Evolutionary conservation across 2,888 invertebrate species (phyloP), one percentile per base, ranked within the genome.

Genomic region (Pollenia angustigena): DNA sequence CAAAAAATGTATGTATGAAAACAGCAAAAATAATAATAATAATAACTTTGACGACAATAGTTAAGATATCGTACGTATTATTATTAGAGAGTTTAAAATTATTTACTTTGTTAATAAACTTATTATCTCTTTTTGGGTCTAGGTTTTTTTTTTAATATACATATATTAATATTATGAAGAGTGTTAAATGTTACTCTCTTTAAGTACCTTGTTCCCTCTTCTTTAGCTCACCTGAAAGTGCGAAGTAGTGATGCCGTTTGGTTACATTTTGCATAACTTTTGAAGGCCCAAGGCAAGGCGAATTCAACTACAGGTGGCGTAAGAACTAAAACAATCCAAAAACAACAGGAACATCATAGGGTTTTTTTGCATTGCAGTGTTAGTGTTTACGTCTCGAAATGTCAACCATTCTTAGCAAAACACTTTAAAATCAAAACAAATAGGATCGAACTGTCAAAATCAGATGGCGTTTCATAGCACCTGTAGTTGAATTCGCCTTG

Each of bases 31-130:
- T 42, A 66, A 9, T 50, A 62, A 71, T 71, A 46, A 46, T 76
- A 76, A 54, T 64, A 32, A 76, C 66, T 54, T 76, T 76, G 16
- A 54, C 54, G 76, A 64, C 76, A 76, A n/a, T 42, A 54, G 18
- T 23, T 56, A 64, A 18, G 23, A 14, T 66, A 42, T 18, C 48
- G 75, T 62, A 48, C 16, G 18, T 62, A 18, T 14, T 64, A 76
- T 66, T 46, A 76, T 46, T 54, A 54, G 54, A 76, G 64, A 76
- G 64, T 54, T 76, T 32, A 66, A 64, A 42, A 50, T 62, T 54
- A 64, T 75, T 64, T 62, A 18, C 8, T 50, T 75, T 42, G 32
- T 42, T 75, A 10, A 66, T 66, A 66, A 23, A 46, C 11, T 1
- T 16, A 1, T 78, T 66, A 46, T 78, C 66, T 78, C 66, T 66